A percentile compares a stretch with the other conserved stretches of the same genome.
Conservation (phyloP, 2,797 vertebrate species). For the Ctenopoma kingsleyae region DNA sequence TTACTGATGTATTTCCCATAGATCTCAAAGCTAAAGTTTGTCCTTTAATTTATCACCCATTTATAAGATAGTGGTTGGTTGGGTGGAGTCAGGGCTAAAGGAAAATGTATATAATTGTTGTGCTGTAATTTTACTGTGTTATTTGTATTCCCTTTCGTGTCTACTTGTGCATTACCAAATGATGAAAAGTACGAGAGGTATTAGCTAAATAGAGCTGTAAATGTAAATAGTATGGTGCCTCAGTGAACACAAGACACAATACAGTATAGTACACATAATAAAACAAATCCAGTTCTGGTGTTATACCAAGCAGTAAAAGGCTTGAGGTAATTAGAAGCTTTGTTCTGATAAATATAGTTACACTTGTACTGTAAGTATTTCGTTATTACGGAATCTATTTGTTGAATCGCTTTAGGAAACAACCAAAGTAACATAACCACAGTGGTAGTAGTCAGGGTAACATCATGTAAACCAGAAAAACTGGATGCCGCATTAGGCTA, state of each 20-base stretch:
- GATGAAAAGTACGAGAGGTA: background rate
- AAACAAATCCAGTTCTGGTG: background rate
- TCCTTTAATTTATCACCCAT: too few relatives aligned
- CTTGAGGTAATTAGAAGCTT: background rate
- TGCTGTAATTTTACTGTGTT: background rate
- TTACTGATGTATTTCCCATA: too few relatives aligned
- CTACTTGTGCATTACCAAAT: background rate
- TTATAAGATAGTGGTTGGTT: background rate
- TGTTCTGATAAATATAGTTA: slow-evolving; percentile 13
- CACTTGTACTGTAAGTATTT: slow-evolving; percentile 43
- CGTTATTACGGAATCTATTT: slow-evolving; percentile 49
- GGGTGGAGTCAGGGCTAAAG: background rate
- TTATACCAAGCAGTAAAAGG: background rate
- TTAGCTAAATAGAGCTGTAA: background rate
- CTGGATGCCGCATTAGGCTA: slow-evolving; percentile 76
- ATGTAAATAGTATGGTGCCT: too few relatives aligned
- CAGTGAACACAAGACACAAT: too few relatives aligned
- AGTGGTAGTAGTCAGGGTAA: slow-evolving; percentile 61
- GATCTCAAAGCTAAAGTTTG: too few relatives aligned
- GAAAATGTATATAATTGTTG: background rate
- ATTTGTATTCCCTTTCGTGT: background rate
- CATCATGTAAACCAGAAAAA: slow-evolving; percentile 77
- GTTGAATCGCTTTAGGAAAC: slow-evolving; percentile 69
- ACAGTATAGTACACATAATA: background rate
- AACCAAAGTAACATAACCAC: slow-evolving; percentile 50